Evolutionary conservation across 1,140 invertebrate genomes (phyloP), one percentile per base, ranked within the genome.

Genomic region (Rhizoglyphus robini): DNA sequence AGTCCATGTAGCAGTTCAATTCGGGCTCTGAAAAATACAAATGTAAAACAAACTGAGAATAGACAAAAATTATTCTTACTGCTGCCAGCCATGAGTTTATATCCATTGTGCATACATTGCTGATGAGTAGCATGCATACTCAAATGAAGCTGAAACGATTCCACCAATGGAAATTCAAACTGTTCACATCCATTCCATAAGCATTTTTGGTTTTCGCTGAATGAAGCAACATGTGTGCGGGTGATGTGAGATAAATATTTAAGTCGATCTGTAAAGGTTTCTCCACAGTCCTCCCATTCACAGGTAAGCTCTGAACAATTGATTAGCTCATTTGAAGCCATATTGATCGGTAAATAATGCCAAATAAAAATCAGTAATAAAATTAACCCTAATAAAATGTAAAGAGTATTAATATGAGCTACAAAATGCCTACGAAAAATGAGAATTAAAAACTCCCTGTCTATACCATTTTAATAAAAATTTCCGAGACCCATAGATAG

Each of bases 111-210:
- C 66, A 67, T 67, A 13, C 64, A 30, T 61, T 67, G 64, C 46
- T 51, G 41, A 54, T 67, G 66, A 49, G 38, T 64, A 11, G 47
- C 66, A 62, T 67, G 66, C 27, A 54, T 48, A 30, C 49, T 58
- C 3, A 67, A 4, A 34, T 67, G 66, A 18, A 67, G 20, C 31
- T 15, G 23, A 67, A 48, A 29, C 63, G 60, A 13, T 20, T 5
- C 15, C 13, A 11, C 18, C 31, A 20, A 5, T 38, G 23, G 15
- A 63, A 67, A 8, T 64, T 18, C 13, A 47, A 25, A 20, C 54
- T 32, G 3, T n/a, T 57, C 46, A 34, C 66, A 67, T 3, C 61
- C 66, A 29, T 48, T 25, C 66, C 66, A 67, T 63, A 59, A 23
- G 46, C 66, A 67, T 32, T n/a, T 30, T 2, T 32, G 8, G 36